phyloP scores from a whole-genome alignment of 1,140 invertebrate species.

The Acyrthosiphon pisum region DNA sequence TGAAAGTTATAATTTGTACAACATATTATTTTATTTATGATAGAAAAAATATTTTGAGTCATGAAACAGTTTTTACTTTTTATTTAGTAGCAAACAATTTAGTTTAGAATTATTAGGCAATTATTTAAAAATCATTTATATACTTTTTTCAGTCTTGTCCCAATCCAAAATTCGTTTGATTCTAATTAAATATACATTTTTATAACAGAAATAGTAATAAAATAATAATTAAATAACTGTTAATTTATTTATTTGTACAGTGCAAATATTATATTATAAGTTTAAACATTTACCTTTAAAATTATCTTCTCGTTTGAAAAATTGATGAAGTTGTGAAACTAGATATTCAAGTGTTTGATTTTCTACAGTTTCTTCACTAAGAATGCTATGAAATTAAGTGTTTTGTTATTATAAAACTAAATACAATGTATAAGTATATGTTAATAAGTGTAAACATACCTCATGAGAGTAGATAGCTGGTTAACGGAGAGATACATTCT shows the following conservation, averaged over 20 bases:
- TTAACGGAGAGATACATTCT: conserved; percentile 44
- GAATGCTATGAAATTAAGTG: conserved; percentile 63
- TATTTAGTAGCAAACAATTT: no score
- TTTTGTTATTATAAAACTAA: background rate
- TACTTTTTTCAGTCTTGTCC: no score
- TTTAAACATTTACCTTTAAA: conserved; percentile 58
- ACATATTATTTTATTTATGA: no score
- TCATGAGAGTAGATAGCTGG: conserved; percentile 38
- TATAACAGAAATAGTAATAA: no score
- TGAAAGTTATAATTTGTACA: no score
- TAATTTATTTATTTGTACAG: background rate
- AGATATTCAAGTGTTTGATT: conserved; percentile 72
- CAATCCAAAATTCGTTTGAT: no score
- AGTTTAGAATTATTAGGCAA: no score
- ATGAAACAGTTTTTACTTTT: no score
- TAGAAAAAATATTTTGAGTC: no score
- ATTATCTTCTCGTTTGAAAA: conserved; percentile 59
- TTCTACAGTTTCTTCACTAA: conserved; percentile 73
- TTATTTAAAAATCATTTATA: no score
- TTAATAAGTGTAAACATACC: conserved; percentile 4
- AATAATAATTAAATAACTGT: conserved; percentile 4
- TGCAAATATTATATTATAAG: background rate
- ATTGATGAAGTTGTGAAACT: conserved; percentile 74
- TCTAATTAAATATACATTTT: no score
- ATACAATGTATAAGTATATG: background rate